Base-by-base conservation (phyloP, 2,797 vertebrate species). In the Vipera ursinii region DNA sequence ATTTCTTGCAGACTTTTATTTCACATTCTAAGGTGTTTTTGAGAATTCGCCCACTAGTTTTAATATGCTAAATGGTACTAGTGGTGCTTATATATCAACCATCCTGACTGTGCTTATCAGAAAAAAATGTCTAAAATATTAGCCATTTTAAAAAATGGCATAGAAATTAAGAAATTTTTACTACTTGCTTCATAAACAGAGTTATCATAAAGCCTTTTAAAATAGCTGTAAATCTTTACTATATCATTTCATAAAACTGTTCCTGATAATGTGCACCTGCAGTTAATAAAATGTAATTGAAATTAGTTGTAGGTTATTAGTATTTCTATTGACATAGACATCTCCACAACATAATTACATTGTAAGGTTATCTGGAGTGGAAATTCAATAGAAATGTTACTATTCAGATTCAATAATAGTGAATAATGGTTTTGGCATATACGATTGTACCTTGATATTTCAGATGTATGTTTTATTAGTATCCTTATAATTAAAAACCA, bases 321-420 rank as follows among this genome's bases (percentile, higher is more conserved):
- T 91, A 93, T 78, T 92, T 96, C 90, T 92, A 0, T 90, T 95
- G 88, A 91, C 94, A 88, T 94, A 96, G 97, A 93, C 95, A 94
- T 88, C 95, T 93, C 93, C 94, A 5, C 95, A 95, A 95, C 93
- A 95, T 96, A 97, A 96, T 95, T 96, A 94, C 95, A 93, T n/a
- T 94, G 94, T 94, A 92, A 88, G 96, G 95, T 60, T 96, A 97
- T 95, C 92, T 96, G 91, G 89, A 96, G 94, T 95, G 97, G 93
- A 95, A 96, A 92, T 85, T 55, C 94, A 96, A 92, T 96, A 96
- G 97, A 97, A 96, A 95, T 96, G 92, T 90, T 96, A 89, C 63
- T 94, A 61, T 95, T 92, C 92, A 95, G 94, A 97, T 92, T 96
- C 95, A 96, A 95, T 96, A 96, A 95, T 96, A 96, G 95, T 97